Conservation (phyloP, 2,888 invertebrate genomes). For the Amiota communis region DNA sequence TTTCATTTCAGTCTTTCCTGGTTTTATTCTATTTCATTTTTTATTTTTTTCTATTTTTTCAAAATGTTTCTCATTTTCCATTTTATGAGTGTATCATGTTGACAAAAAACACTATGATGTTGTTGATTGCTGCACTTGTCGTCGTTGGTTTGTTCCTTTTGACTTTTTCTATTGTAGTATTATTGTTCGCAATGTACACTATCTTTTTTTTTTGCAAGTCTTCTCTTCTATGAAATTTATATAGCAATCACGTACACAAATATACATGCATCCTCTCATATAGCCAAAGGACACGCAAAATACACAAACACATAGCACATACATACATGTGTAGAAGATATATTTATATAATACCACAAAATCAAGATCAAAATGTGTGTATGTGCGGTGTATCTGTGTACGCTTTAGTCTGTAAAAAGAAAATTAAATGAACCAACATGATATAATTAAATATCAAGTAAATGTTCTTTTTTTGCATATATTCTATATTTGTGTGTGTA, state of each 20-base stretch:
- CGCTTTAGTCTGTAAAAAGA: not conserved
- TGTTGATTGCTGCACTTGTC: slow-evolving; percentile 26
- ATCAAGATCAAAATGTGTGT: not conserved
- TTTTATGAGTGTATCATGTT: slow-evolving; percentile 18
- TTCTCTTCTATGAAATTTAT: slow-evolving; percentile 22
- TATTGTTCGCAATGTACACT: not conserved
- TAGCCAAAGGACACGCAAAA: not conserved
- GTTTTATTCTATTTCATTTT: not conserved
- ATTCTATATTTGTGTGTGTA: too few relatives aligned
- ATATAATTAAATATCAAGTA: slow-evolving; percentile 8
- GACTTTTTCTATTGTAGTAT: not conserved
- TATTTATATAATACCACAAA: not conserved
- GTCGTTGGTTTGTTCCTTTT: slow-evolving; percentile 7
- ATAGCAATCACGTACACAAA: slow-evolving; percentile 15
- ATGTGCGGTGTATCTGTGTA: not conserved
- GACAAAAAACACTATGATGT: slow-evolving; percentile 11
- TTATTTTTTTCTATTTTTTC: not conserved
- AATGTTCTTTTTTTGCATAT: not conserved
- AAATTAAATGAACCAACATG: slow-evolving; percentile 16
- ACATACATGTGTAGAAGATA: too few relatives aligned
- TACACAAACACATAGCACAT: too few relatives aligned
- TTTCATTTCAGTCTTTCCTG: not conserved
- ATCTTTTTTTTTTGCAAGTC: not conserved
- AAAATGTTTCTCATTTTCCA: not conserved
- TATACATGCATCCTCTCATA: not conserved